Percentiles rank a stretch among this genome's conserved stretches.
Conservation (phyloP, 2,888 invertebrate genomes). For the Lasioglossum leucozonium region DNA sequence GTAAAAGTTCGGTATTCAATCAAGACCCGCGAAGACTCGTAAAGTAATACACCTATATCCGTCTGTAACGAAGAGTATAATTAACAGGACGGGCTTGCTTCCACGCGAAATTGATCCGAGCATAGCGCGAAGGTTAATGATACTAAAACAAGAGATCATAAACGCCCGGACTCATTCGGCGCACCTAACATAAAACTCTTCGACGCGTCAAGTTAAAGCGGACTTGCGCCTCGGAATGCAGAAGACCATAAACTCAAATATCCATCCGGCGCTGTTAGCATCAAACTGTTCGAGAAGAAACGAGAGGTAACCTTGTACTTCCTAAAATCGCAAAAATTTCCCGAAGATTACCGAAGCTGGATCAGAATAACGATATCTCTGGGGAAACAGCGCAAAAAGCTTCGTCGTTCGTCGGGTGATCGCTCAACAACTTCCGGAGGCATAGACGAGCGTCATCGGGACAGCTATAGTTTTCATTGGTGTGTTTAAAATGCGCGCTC, state of each 20-base stretch:
- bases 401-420: background rate
- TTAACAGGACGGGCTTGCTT: background rate
- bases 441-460: background rate
- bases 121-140: background rate
- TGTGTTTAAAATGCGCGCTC: slow-evolving; percentile 64
- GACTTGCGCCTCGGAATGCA: background rate
- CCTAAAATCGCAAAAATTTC: background rate
- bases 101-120: background rate
- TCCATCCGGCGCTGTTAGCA: background rate
- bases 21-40: background rate
- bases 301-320: background rate
- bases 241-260: background rate
- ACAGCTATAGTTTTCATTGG: slow-evolving; percentile 59
- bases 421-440: slow-evolving; percentile 6
- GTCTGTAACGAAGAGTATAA: no score
- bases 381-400: background rate
- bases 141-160: background rate
- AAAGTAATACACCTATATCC: background rate
- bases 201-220: background rate
- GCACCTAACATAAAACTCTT: background rate
- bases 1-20: background rate
- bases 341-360: background rate
- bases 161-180: background rate
- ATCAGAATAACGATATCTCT: background rate
- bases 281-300: background rate